Base-by-base conservation (phyloP, 2,888 invertebrate species). In the Caenorhabditis uteleia region DNA sequence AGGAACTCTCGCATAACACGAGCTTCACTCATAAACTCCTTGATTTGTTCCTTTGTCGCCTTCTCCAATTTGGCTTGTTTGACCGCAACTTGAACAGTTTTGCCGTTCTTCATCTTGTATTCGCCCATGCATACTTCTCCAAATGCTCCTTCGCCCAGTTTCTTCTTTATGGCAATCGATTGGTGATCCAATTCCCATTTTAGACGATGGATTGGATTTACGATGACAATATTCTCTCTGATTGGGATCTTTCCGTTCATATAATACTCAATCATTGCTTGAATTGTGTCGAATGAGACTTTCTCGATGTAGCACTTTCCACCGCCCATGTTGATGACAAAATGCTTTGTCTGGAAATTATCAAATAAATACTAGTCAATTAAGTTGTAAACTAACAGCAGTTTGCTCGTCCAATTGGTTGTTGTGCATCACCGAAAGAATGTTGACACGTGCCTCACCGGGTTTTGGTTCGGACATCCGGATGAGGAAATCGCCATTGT, bases 101-200 rank as follows among this genome's bases (percentile, higher is more conserved):
- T 44, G 3, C n/a, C 23, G 3, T 27, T 16, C 7, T 53, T 58
- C 20, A 49, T 42, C 16, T 49, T 57, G 49, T 58, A 36, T 2
- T 8, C 7, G 16, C 57, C 64, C 26, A 42, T 45, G 6, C 45
- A 45, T 7, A 77, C 77, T 46, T 78, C 77, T 20, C 78, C 78
- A 49, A 77, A 78, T 21, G 77, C 77, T 14, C 78, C 74, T 49
- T 77, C 77, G 20, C 78, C 78, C 38, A 77, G 53, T 44, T 77
- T 77, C 55, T 70, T 77, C 4, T 47, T 46, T 12, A 65, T 47
- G 16, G 34, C 39, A 40, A 78, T 68, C 27, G 57, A 44, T 2
- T 74, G 70, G 45, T 77, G 78, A 3, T 57, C 46, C 14, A 74
- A 59, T 44, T 77, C 78, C 77, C 77, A 78, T 12, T 16, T 27